Conservation (phyloP, 2,797 vertebrate genomes). For the Takifugu ocellatus region DNA sequence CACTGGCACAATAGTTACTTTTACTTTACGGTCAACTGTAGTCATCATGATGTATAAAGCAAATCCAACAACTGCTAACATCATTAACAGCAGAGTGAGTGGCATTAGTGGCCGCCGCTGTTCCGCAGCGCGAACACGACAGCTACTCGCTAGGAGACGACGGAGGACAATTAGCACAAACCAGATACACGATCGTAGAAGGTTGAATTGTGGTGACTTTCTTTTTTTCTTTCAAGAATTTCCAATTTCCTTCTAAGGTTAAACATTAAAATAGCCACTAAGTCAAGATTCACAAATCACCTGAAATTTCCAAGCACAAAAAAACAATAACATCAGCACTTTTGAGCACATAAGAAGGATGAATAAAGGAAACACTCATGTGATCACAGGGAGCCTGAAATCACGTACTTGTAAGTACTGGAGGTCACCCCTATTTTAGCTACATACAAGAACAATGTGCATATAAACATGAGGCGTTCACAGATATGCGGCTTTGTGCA, state of each 20-base stretch:
- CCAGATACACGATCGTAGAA: no score
- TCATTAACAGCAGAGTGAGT: no score
- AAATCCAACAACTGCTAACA: no score
- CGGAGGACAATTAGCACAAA: no score
- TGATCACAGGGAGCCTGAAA: conserved; percentile 18
- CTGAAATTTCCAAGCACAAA: neutral
- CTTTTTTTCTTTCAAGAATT: no score
- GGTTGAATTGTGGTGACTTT: no score
- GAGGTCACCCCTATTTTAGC: neutral
- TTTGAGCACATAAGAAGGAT: neutral
- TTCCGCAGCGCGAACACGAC: no score
- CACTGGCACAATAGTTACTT: no score
- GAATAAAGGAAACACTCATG: conserved; percentile 1
- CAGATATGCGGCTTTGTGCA: conserved; percentile 9
- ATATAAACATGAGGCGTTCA: conserved; percentile 19
- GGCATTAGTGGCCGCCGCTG: no score
- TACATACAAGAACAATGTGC: neutral
- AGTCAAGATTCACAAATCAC: neutral
- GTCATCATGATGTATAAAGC: no score
- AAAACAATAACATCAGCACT: neutral
- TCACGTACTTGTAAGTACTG: conserved; percentile 7
- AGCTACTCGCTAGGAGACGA: no score
- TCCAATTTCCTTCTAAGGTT: conserved; percentile 5
- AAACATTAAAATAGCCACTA: conserved; percentile 1
- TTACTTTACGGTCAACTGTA: no score